Percentiles rank a stretch among this genome's conserved stretches.
Conservation (phyloP, 2,888 invertebrate species). For the Oxytorus armatus region DNA sequence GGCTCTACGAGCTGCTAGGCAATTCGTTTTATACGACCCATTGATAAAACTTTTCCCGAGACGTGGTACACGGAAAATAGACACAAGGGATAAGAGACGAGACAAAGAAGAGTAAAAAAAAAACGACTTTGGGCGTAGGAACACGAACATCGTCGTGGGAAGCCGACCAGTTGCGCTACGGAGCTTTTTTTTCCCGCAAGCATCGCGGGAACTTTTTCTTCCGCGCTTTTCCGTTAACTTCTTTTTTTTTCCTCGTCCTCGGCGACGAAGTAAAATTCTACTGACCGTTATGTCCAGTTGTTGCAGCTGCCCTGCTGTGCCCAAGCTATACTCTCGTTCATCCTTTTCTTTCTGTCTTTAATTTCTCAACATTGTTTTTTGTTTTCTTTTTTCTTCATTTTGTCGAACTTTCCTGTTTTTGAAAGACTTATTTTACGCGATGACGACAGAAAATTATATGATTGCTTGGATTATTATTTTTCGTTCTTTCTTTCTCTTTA, state of each 20-base stretch:
- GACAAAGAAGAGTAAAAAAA: slow-evolving; percentile 17
- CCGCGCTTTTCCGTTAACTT: slow-evolving; percentile 31
- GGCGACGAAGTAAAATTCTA: slow-evolving; percentile 46
- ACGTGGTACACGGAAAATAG: slow-evolving; percentile 35
- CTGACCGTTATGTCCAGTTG: slow-evolving; percentile 38
- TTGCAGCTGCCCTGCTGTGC: background rate
- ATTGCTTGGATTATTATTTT: background rate
- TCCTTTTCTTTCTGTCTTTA: too few relatives aligned
- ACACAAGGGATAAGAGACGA: slow-evolving; percentile 28
- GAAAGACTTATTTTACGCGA: too few relatives aligned
- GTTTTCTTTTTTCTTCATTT: background rate
- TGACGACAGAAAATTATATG: background rate
- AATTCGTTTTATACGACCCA: slow-evolving; percentile 50
- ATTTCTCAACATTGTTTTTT: too few relatives aligned
- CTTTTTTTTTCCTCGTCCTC: background rate
- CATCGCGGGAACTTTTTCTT: slow-evolving; percentile 58
- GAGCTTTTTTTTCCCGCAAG: slow-evolving; percentile 43
- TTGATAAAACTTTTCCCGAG: slow-evolving; percentile 52
- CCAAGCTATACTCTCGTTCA: background rate
- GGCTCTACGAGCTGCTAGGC: slow-evolving; percentile 20
- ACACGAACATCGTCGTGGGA: slow-evolving; percentile 65
- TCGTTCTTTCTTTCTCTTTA: slow-evolving; percentile 17
- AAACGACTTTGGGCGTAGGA: slow-evolving; percentile 33
- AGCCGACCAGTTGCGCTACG: slow-evolving; percentile 68
- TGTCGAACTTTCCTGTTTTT: too few relatives aligned